Evolutionary conservation across 2,113 vertebrate species (phyloP), one percentile per base, ranked within the genome.

Genomic region (Catharus bicknelli): DNA sequence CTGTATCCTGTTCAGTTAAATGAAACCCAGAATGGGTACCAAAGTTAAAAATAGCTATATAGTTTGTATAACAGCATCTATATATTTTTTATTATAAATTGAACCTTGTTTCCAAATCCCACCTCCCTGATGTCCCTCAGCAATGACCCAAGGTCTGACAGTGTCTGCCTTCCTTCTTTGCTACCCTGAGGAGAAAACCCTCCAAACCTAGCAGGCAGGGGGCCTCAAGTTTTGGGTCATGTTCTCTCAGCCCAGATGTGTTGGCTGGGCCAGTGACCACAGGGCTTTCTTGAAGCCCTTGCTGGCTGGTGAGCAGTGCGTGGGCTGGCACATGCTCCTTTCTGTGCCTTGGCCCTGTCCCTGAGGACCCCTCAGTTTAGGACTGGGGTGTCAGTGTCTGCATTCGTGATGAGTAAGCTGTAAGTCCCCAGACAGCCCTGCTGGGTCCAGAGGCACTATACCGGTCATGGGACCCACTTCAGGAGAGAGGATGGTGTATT

Each of bases 1-100:
- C 55, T 86, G 40, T 90, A 91, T 86, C 75, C 88, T 94, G 67
- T 96, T 94, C n/a, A 9, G 90, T 93, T 93, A 91, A 91, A 88
- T 83, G 34, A 79, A 91, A 93, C 90, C 50, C 72, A 88, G 30
- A 94, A 26, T 63, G 59, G 50, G 79, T 86, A 93, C 53, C 51
- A 48, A 80, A 77, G 40, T 63, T 77, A 74, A 91, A 95, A 91
- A 91, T 77, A 90, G 22, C 67, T 80, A 8, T 43, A n/a, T 8
- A 43, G 30, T 77, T 80, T 86, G 63, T 85, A 20, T 69, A 90
- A 83, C 15, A 63, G 18, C 4, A 43, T 21, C 9, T 69, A 1
- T 79, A 14, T 87, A 30, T 51, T 62, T 63, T 79, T 54, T 7
- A 73, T 40, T 27, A 74, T 55, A 82, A 75, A 76, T 78, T 48